Base-by-base conservation (phyloP, 2,113 vertebrate species). In the Todiramphus chloris region DNA sequence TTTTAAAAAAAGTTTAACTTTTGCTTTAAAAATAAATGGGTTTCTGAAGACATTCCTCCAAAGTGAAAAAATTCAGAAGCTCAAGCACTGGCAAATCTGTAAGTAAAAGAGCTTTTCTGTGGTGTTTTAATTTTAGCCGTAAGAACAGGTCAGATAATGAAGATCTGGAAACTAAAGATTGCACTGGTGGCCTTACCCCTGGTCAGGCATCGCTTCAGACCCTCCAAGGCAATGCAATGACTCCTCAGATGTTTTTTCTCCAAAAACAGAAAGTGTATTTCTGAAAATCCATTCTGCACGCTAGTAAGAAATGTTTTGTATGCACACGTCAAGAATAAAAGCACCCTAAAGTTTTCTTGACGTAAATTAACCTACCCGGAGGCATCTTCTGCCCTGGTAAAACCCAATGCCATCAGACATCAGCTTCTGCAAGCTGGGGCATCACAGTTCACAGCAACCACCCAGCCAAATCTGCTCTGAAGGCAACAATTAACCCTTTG, bases 161-260 rank as follows among this genome's bases (percentile, higher is more conserved):
- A 64, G 79, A 58, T 56, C 30, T 77, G 64, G 68, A 60, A 81
- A 46, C 3, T 10, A 9, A 63, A 39, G 50, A 23, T 19, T 43
- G 30, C 48, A 12, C 11, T 50, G 58, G 11, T 39, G 55, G 66
- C 37, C 60, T 63, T 33, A 20, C 1, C n/a, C 18, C 30, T 41
- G 66, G 28, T 16, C 6, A 50, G 46, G 37, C 16, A 14, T 2
- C 50, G 43, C 76, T 83, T 35, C 25, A 74, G 70, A n/a, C 20
- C 19, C 60, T 28, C 0, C 2, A n/a, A 21, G 3, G 24, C 37
- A 39, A 43, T 1, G 25, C 0, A 1, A n/a, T 41, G n/a, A 18
- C 67, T 66, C 31, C 50, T 56, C 13, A 60, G 58, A n/a, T 10
- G 15, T 20, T 43, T 8, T n/a, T 33, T 46, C 41, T 51, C 55